Conservation (phyloP, 2,797 vertebrate genomes). For the Thalassophryne amazonica region DNA sequence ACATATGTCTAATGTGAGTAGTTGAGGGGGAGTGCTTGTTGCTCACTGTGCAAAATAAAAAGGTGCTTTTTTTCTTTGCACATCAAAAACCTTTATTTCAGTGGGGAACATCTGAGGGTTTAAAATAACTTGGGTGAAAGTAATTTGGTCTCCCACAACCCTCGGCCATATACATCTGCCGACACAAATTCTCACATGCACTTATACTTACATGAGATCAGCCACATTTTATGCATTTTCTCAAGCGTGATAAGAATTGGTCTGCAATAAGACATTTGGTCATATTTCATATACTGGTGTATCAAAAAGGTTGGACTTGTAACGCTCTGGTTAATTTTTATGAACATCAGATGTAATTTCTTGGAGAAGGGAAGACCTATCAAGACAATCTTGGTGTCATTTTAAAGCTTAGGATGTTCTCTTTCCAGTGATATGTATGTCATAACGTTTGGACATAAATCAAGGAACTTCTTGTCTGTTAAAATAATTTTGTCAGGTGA, state of each 20-base stretch:
- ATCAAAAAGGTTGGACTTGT: too few relatives aligned
- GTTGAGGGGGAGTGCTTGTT: not conserved
- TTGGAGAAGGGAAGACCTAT: too few relatives aligned
- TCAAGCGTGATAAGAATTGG: not conserved
- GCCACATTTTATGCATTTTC: not conserved
- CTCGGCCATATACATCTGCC: slow-evolving; percentile 1
- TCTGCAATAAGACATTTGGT: too few relatives aligned
- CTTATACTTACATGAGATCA: slow-evolving; percentile 1
- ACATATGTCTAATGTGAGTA: not conserved
- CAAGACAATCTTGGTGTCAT: too few relatives aligned
- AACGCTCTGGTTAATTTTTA: too few relatives aligned
- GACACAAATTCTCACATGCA: not conserved
- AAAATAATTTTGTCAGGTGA: too few relatives aligned
- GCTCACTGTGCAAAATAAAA: not conserved
- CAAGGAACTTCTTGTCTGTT: too few relatives aligned
- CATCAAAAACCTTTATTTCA: slow-evolving; percentile 25
- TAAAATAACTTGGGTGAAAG: slow-evolving; percentile 38
- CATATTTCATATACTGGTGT: too few relatives aligned
- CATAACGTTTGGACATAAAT: too few relatives aligned
- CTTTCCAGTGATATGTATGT: too few relatives aligned
- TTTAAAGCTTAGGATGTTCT: too few relatives aligned
- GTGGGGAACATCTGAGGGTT: slow-evolving; percentile 14
- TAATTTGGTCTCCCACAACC: slow-evolving; percentile 39
- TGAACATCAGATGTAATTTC: too few relatives aligned
- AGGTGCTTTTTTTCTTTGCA: slow-evolving; percentile 22